Percentiles rank a stretch among this genome's conserved stretches.
Evolutionary conservation across 2,888 invertebrate genomes (phyloP).

Genomic region (Azorinus chamasolen): DNA sequence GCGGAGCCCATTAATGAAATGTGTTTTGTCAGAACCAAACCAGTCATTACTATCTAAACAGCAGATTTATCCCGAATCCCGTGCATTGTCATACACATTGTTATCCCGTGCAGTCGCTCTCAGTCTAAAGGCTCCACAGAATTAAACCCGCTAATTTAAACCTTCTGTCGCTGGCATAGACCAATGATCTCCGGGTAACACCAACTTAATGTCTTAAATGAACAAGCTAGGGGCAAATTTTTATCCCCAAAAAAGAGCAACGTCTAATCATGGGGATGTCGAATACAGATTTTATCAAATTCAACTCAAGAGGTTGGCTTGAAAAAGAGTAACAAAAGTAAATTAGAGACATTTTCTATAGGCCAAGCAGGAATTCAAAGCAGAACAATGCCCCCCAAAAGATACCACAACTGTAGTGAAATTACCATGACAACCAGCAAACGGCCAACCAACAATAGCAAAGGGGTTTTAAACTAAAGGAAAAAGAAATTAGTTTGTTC

Average conservation of each 20-base stretch:
- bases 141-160: conserved; percentile 40
- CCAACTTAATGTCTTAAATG: conserved; percentile 32
- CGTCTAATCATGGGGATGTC: not conserved
- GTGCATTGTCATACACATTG: conserved; percentile 32
- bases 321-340: too few species aligned
- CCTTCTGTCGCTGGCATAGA: conserved; percentile 45
- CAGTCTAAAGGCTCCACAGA: not conserved
- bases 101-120: conserved; percentile 4
- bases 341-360: too few species aligned
- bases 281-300: conserved; percentile 6
- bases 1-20: conserved; percentile 60
- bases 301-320: not conserved
- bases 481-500: too few species aligned
- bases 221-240: conserved; percentile 26
- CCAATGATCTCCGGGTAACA: conserved; percentile 33
- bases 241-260: conserved; percentile 33
- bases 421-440: too few species aligned
- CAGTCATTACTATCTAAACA: conserved; percentile 65
- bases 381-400: too few species aligned
- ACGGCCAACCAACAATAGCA: too few species aligned
- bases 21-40: conserved; percentile 55
- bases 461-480: too few species aligned
- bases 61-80: conserved; percentile 23
- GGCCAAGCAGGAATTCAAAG: too few species aligned
- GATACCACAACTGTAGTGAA: too few species aligned